phyloP scores from a whole-genome alignment of 1,140 invertebrate species.

The Ladona fulva region DNA sequence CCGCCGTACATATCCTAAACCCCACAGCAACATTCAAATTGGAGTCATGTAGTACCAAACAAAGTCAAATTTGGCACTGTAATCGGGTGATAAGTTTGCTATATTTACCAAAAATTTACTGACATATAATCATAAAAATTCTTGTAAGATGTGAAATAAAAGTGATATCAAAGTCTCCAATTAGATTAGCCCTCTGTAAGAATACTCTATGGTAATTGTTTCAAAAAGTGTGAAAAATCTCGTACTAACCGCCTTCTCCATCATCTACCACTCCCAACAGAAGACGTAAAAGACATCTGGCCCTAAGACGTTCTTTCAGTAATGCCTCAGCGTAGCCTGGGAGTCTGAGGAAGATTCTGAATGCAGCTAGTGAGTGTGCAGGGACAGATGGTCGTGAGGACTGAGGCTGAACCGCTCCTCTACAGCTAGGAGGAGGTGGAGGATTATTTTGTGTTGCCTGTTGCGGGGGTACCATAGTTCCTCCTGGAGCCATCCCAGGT shows the following conservation, averaged over 20 bases:
- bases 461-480: not conserved
- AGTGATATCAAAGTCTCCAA: too few relatives aligned
- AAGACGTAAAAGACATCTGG: constrained; percentile 73
- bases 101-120: too few relatives aligned
- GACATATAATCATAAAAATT: too few relatives aligned
- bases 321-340: constrained; percentile 84
- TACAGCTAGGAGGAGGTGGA: constrained; percentile 23
- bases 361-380: constrained; percentile 79
- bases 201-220: too few relatives aligned
- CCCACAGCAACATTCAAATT: too few relatives aligned
- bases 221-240: too few relatives aligned
- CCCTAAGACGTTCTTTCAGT: constrained; percentile 69
- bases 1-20: too few relatives aligned
- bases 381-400: constrained; percentile 50
- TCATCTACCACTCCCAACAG: constrained; percentile 84
- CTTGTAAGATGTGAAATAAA: too few relatives aligned
- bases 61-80: too few relatives aligned
- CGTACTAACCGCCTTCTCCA: constrained; percentile 67
- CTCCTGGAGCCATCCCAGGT: constrained; percentile 29
- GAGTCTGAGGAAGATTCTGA: constrained; percentile 76
- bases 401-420: constrained; percentile 19
- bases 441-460: constrained; percentile 13
- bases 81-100: too few relatives aligned
- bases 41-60: too few relatives aligned
- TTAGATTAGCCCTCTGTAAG: too few relatives aligned